phyloP scores from a whole-genome alignment of 2,888 invertebrate genomes.

The Eupithecia tripunctaria region DNA sequence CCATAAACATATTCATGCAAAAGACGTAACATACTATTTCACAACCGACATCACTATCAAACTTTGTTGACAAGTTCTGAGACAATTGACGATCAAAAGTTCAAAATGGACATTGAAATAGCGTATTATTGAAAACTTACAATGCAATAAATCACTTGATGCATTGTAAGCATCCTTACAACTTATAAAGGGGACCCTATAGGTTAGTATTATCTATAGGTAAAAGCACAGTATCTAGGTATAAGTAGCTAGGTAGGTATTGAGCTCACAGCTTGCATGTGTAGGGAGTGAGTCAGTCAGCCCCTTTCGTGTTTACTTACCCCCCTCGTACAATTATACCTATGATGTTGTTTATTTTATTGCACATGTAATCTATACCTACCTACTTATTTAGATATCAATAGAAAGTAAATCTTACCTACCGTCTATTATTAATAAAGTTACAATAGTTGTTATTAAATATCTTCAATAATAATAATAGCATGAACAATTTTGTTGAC shows the following conservation, averaged over 20 bases:
- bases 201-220: too few species aligned
- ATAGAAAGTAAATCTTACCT: too few species aligned
- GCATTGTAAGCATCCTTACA: neutral
- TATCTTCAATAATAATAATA: too few species aligned
- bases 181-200: neutral
- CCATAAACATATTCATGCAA: neutral
- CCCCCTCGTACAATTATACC: neutral
- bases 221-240: too few species aligned
- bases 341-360: too few species aligned
- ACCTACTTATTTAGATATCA: too few species aligned
- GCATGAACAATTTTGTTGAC: too few species aligned
- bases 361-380: neutral
- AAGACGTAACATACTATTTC: neutral
- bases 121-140: constrained; percentile 24
- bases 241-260: too few species aligned
- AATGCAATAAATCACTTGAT: neutral
- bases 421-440: too few species aligned
- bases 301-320: constrained; percentile 8
- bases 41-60: constrained; percentile 15
- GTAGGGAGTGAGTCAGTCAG: neutral
- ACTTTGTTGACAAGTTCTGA: constrained; percentile 24
- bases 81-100: constrained; percentile 15
- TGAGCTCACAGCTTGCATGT: neutral
- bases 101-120: constrained; percentile 21
- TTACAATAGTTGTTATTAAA: too few species aligned